Evolutionary conservation across 2,113 vertebrate species (phyloP).

Genomic region (Ammospiza nelsoni): DNA sequence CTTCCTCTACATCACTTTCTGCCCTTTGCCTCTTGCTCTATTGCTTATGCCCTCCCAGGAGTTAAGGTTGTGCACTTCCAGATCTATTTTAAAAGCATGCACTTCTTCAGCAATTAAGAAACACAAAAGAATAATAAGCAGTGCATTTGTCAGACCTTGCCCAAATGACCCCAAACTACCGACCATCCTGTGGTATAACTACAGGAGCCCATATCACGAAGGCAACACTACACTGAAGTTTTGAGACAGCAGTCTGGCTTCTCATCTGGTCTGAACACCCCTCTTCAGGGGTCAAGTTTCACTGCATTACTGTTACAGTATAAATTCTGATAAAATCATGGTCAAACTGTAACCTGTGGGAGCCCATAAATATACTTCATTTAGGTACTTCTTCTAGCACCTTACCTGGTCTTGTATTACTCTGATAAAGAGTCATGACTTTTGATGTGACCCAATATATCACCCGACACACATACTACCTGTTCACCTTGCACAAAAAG

Average conservation of each 20-base stretch:
- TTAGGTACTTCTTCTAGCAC: not conserved
- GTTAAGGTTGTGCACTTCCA: not conserved
- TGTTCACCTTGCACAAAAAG: not conserved
- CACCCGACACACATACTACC: not conserved
- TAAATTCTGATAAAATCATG: not conserved
- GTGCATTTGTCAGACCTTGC: not conserved
- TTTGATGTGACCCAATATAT: not conserved
- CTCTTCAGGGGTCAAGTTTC: not conserved
- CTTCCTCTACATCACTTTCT: not conserved
- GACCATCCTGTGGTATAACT: accelerated
- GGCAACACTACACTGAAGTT: not conserved
- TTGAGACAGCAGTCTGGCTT: not conserved
- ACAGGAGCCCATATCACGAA: not conserved
- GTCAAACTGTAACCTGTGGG: not conserved
- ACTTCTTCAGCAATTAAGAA: not conserved
- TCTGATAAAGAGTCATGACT: not conserved
- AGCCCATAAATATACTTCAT: not conserved
- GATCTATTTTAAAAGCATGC: not conserved
- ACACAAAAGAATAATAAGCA: not conserved
- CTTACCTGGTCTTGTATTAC: not conserved
- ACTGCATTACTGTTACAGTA: not conserved
- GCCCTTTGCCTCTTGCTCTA: not conserved
- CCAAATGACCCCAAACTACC: not conserved
- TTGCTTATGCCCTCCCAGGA: not conserved
- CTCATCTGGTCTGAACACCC: not conserved